These are phyloP conservation scores for Chrysolophus pictus DNA, from an alignment of 2,797 vertebrate species.

Conservation along the genomic window DNA sequence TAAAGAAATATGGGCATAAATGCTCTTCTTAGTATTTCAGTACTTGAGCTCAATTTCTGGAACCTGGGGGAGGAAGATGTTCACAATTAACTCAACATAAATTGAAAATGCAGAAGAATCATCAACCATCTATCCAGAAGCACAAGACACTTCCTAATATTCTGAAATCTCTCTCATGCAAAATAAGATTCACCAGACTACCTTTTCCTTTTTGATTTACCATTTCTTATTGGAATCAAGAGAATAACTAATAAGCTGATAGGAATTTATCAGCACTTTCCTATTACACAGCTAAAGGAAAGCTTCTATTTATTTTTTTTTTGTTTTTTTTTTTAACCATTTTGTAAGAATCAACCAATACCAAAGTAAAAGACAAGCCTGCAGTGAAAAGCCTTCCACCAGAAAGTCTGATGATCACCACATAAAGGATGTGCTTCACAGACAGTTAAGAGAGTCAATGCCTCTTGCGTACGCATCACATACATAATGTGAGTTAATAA, in stretches of 20 bases:
- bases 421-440: neutral
- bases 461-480: neutral
- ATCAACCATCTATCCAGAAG: neutral
- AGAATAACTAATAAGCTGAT: too few relatives aligned
- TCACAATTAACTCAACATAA: neutral
- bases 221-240: neutral
- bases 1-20: neutral
- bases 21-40: neutral
- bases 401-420: neutral
- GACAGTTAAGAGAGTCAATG: neutral
- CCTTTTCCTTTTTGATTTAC: neutral
- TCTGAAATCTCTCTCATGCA: neutral
- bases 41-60: neutral
- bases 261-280: neutral
- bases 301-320: neutral
- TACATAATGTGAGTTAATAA: neutral
- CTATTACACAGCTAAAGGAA: neutral
- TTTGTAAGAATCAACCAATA: neutral
- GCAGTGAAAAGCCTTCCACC: neutral
- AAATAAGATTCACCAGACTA: neutral
- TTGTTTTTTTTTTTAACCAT: neutral
- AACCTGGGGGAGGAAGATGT: neutral
- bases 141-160: neutral
- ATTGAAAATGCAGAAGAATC: neutral
- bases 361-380: neutral